Evolutionary conservation across 2,113 vertebrate genomes (phyloP).

Genomic region (Hippolais icterina): DNA sequence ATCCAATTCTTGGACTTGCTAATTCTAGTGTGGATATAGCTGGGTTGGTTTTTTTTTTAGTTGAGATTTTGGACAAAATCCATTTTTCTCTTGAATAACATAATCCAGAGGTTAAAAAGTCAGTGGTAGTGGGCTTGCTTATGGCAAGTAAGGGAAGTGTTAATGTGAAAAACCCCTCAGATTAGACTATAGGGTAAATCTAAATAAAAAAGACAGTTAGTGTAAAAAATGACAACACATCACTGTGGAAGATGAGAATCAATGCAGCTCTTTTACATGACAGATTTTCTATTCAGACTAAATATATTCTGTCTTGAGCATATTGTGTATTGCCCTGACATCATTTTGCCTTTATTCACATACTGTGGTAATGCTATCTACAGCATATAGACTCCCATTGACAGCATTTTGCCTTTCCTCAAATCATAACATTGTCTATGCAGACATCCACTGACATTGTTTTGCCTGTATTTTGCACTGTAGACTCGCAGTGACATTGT

Average conservation of each 20-base stretch:
- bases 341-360: slow-evolving; percentile 60
- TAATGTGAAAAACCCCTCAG: background rate
- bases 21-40: background rate
- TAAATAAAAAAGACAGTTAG: slow-evolving; percentile 59
- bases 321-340: slow-evolving; percentile 57
- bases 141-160: slow-evolving; percentile 3
- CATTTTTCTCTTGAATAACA: background rate
- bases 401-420: slow-evolving; percentile 60
- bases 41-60: background rate
- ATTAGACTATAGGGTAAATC: slow-evolving; percentile 31
- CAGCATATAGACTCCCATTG: slow-evolving; percentile 51
- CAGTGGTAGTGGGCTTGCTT: background rate
- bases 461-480: slow-evolving; percentile 30
- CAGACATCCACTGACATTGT: slow-evolving; percentile 59
- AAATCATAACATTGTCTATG: slow-evolving; percentile 54
- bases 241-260: slow-evolving; percentile 43
- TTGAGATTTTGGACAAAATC: background rate
- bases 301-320: slow-evolving; percentile 57
- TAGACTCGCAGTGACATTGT: slow-evolving; percentile 49
- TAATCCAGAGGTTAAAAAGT: background rate
- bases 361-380: slow-evolving; percentile 37
- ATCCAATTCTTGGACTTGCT: background rate
- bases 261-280: slow-evolving; percentile 53
- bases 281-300: slow-evolving; percentile 47
- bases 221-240: slow-evolving; percentile 55